Conservation (phyloP, 35 echinoderm and acorn worm species). For the Strongylocentrotus purpuratus region DNA sequence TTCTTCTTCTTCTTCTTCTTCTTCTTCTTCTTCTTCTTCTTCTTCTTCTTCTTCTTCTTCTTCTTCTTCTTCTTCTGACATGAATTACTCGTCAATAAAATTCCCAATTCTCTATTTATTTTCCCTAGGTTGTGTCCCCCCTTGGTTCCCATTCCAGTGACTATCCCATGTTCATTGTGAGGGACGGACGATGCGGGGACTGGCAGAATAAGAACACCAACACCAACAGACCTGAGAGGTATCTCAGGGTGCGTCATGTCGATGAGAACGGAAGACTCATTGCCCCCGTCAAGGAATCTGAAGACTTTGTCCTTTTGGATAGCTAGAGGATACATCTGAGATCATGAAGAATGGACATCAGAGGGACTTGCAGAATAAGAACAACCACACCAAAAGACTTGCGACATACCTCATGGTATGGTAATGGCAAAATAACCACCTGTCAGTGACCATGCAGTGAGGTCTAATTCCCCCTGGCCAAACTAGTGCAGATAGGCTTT, state of each 20-base stretch:
- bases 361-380: slow-evolving; percentile 65
- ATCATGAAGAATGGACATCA: slow-evolving; percentile 72
- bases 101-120: not conserved
- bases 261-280: slow-evolving; percentile 83
- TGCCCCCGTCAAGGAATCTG: slow-evolving; percentile 73
- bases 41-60: not conserved
- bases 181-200: slow-evolving; percentile 79
- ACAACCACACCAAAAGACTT: slow-evolving; percentile 48
- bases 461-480: too few species aligned
- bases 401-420: slow-evolving; percentile 75
- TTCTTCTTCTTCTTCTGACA: not conserved
- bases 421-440: too few species aligned
- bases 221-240: slow-evolving; percentile 66
- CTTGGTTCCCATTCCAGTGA: slow-evolving; percentile 67
- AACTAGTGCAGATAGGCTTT: too few species aligned
- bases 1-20: not conserved
- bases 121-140: slow-evolving; percentile 69
- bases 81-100: not conserved
- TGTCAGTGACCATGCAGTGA: too few species aligned
- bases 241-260: slow-evolving; percentile 83
- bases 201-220: slow-evolving; percentile 71
- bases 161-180: slow-evolving; percentile 95
- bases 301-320: slow-evolving; percentile 95
- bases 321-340: not conserved
- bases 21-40: not conserved